Evolutionary conservation across 2,113 vertebrate species (phyloP).

Genomic region (Carassius gibelio): DNA sequence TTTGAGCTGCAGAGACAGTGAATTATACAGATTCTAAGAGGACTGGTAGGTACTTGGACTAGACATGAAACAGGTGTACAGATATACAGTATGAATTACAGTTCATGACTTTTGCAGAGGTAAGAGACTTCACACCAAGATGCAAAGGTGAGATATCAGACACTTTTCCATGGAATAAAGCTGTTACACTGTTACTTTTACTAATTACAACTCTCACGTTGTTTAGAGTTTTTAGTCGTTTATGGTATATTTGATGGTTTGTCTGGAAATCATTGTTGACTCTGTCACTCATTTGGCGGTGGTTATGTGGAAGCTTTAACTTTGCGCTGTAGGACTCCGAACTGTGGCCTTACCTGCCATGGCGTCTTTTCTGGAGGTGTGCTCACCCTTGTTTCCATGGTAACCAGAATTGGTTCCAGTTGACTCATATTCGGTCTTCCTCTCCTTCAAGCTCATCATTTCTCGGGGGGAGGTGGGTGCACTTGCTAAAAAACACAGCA

Average conservation of each 20-base stretch:
- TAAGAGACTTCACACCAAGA: neutral
- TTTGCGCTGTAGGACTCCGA: too few relatives aligned
- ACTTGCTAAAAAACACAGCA: slow-evolving; percentile 79
- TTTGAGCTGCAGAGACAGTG: slow-evolving; percentile 79
- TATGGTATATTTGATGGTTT: neutral
- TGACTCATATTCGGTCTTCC: slow-evolving; percentile 93
- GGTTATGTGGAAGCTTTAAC: too few relatives aligned
- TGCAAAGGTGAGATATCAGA: neutral
- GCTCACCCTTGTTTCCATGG: slow-evolving; percentile 92
- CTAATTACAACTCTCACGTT: neutral
- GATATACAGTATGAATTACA: neutral
- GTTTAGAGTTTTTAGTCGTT: too few relatives aligned
- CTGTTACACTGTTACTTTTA: neutral
- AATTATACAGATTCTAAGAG: neutral
- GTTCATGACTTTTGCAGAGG: neutral
- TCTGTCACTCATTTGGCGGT: too few relatives aligned
- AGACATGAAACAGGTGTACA: neutral
- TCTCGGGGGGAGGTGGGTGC: slow-evolving; percentile 96
- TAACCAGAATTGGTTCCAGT: slow-evolving; percentile 90
- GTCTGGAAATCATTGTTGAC: too few relatives aligned
- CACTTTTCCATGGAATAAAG: neutral
- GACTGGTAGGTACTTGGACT: neutral
- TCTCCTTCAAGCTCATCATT: slow-evolving; percentile 96
- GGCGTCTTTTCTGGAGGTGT: slow-evolving; percentile 94
- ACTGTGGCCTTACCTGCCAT: slow-evolving; percentile 81